Conservation (phyloP, 2,113 vertebrate species). For the Grantiella picta region DNA sequence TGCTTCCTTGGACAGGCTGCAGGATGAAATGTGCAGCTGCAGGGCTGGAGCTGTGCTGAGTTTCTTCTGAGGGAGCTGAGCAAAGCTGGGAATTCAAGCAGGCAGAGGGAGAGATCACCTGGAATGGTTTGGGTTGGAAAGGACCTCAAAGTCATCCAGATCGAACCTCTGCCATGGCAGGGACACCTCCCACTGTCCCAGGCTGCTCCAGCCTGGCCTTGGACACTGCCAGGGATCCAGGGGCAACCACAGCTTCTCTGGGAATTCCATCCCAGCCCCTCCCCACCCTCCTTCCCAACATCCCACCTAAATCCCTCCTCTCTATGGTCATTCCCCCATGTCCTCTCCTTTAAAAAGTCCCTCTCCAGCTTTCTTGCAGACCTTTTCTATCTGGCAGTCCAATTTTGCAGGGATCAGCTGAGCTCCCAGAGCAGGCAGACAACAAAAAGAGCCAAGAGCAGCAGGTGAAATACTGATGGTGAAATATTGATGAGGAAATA, state of each 20-base stretch:
- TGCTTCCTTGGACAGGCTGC: not conserved
- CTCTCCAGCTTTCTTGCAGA: not conserved
- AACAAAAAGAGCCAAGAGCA: not conserved
- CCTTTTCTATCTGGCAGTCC: not conserved
- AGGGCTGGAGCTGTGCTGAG: not conserved
- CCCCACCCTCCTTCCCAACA: not conserved
- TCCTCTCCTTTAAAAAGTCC: not conserved
- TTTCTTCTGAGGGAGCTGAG: not conserved
- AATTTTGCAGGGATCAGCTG: not conserved
- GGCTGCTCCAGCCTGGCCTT: not conserved
- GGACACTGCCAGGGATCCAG: not conserved
- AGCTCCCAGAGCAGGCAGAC: not conserved
- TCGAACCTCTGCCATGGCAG: not conserved
- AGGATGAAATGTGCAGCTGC: not conserved
- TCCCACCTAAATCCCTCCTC: not conserved
- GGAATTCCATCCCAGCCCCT: not conserved
- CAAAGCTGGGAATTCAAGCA: rapidly evolving
- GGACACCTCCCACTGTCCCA: not conserved
- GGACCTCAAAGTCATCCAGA: not conserved
- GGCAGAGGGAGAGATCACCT: not conserved
- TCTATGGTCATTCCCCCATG: not conserved
- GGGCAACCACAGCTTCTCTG: not conserved
- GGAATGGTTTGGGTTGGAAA: not conserved
- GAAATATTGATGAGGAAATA: not conserved
- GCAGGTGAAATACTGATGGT: not conserved